phyloP scores from a whole-genome alignment of 2,113 vertebrate species.

The Leucoraja erinaceus region DNA sequence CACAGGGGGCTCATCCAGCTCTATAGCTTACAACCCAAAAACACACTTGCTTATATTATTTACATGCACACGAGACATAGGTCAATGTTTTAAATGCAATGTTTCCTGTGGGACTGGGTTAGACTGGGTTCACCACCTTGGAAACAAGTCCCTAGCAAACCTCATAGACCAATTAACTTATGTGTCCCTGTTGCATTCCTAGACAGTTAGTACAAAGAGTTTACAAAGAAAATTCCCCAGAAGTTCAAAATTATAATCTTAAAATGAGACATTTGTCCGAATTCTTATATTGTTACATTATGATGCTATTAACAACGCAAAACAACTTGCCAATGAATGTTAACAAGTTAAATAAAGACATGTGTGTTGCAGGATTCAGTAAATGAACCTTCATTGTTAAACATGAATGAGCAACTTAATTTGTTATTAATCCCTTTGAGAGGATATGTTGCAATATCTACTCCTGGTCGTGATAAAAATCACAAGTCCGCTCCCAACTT shows the following conservation, averaged over 20 bases:
- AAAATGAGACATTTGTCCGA: not conserved
- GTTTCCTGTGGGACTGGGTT: not conserved
- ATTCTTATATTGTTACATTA: constrained; percentile 15
- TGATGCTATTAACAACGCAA: constrained; percentile 13
- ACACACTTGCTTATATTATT: not conserved
- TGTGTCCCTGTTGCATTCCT: constrained; percentile 14
- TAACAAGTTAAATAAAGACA: constrained; percentile 24
- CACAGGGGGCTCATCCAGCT: not conserved
- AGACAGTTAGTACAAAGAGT: constrained; percentile 29
- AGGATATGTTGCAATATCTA: not conserved
- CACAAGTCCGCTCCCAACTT: not conserved
- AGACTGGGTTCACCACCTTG: constrained; percentile 19
- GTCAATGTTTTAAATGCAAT: constrained; percentile 23
- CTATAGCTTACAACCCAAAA: not conserved
- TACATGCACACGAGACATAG: not conserved
- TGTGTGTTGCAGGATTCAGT: not conserved
- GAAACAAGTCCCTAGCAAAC: not conserved
- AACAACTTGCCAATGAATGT: not conserved
- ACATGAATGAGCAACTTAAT: not conserved
- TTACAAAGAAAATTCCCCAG: constrained; percentile 13
- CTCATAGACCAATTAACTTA: not conserved
- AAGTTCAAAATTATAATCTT: constrained; percentile 16
- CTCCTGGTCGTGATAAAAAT: not conserved
- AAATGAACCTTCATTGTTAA: not conserved
- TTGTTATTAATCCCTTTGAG: not conserved